A percentile compares a stretch with the other conserved stretches of the same genome.
These are phyloP conservation scores for Phrynocephalus guinanensis DNA, from an alignment of 2,797 vertebrate genomes.

Conservation along the genomic window DNA sequence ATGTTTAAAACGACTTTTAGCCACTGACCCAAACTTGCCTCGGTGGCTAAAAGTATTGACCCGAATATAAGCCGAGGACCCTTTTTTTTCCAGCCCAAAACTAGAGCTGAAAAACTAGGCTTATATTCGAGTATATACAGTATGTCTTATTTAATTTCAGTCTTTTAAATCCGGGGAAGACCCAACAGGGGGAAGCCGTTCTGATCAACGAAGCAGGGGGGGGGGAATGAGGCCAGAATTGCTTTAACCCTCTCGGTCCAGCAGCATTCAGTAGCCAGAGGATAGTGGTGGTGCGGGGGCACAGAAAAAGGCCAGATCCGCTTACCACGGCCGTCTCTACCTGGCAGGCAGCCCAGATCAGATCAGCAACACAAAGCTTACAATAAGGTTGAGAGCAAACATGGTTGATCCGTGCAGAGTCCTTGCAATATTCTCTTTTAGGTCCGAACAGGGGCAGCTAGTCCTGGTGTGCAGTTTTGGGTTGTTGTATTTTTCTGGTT, in stretches of 20 bases:
- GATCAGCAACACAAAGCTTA: constrained; percentile 5
- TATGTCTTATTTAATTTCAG: not conserved
- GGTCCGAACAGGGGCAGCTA: not conserved
- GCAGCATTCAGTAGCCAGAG: not conserved
- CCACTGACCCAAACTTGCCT: too few species aligned
- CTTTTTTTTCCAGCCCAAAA: too few species aligned
- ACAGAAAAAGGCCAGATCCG: not conserved
- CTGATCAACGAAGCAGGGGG: too few species aligned
- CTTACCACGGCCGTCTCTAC: constrained; percentile 3
- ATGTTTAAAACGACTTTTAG: too few species aligned
- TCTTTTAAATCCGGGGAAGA: not conserved
- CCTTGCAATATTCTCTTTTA: constrained; percentile 22
- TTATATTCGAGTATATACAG: too few species aligned
- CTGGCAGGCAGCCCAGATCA: constrained; percentile 9
- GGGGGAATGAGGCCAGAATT: not conserved
- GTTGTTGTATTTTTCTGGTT: too few species aligned
- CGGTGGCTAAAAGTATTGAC: too few species aligned
- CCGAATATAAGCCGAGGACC: too few species aligned
- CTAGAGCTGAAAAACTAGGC: too few species aligned
- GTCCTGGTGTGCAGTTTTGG: too few species aligned
- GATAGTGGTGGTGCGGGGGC: too few species aligned
- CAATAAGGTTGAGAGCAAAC: not conserved
- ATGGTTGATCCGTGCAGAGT: not conserved
- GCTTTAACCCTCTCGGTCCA: not conserved
- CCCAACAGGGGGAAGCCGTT: too few species aligned